Evolutionary conservation across 2,888 invertebrate genomes (phyloP), one percentile per base, ranked within the genome.

Genomic region (Cheilosia scutellata): DNA sequence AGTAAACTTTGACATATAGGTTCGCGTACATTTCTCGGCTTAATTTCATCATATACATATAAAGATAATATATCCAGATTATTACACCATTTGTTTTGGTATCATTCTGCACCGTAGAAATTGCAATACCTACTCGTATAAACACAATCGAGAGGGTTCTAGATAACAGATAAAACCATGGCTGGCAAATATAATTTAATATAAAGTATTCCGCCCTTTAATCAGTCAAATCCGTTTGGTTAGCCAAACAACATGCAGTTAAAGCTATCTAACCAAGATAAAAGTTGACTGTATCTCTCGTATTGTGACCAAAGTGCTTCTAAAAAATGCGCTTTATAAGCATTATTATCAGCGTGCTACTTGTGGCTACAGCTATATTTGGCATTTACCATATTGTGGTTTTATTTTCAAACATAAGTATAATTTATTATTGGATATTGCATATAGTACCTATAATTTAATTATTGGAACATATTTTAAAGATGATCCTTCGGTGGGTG

Each of bases 331-430:
- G 60, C 4, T 44, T 60, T 6, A 20, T 74, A 27, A 79, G 37
- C 37, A 16, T 29, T 25, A 27, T 74, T n/a, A 37, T 60, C 9
- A 53, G 40, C 7, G 9, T 51, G 5, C 4, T 79, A 27, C 72
- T 79, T 58, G 16, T 72, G 9, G 60, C 16, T 6, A 16, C 72
- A 13, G 79, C 72, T 20, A 55, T 60, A 20, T 82, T 82, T 20
- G 62, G 68, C 4, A 49, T 82, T 13, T 82, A 82, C 33, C 51
- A 63, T 20, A 57, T 75, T 49, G 68, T 63, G 4, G 16, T 82
- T 11, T 57, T 82, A 33, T 68, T 82, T 75, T 82, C 74, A 20
- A 82, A 82, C 16, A 75, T 57, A 57, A 57, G 80, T 82, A n/a
- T n/a, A 40, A 77, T 62, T 42, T 33, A 4, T 11, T 53, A 25